Evolutionary conservation across 2,797 vertebrate species (phyloP).

Genomic region (Brachyalestes nurse): DNA sequence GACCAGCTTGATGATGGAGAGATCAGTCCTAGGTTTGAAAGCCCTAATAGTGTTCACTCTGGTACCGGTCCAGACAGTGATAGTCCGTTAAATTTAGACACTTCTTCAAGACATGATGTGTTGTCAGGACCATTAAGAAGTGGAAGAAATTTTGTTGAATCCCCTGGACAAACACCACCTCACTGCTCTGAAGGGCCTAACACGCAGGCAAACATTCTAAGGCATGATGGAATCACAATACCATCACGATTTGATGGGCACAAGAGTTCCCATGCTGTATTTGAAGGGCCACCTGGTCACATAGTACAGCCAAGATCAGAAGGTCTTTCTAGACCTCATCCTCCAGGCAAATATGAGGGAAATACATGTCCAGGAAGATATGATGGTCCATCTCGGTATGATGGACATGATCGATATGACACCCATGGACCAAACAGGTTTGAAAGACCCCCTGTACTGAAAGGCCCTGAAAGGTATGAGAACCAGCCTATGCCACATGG

Average conservation of each 20-base stretch:
- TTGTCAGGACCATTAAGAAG: conserved; percentile 64
- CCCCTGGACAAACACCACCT: conserved; percentile 74
- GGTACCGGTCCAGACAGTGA: conserved; percentile 70
- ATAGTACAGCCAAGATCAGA: conserved; percentile 61
- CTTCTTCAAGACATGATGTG: conserved; percentile 76
- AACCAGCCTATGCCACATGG: conserved; percentile 77
- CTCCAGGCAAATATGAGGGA: conserved; percentile 75
- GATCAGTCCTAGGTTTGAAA: conserved; percentile 79
- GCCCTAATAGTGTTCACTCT: conserved; percentile 79
- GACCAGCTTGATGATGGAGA: conserved; percentile 70
- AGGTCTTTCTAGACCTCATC: conserved; percentile 76
- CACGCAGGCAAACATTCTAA: conserved; percentile 60
- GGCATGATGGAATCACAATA: conserved; percentile 80
- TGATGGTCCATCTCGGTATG: conserved; percentile 65
- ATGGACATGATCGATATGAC: conserved; percentile 79
- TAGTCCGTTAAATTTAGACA: conserved; percentile 46
- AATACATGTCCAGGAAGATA: conserved; percentile 69
- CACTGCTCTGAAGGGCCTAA: conserved; percentile 61
- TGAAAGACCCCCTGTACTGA: conserved; percentile 78
- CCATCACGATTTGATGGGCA: conserved; percentile 81
- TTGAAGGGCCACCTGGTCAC: conserved; percentile 75
- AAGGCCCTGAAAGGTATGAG: conserved; percentile 73
- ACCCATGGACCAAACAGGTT: conserved; percentile 80
- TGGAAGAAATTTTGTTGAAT: conserved; percentile 64
- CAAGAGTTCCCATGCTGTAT: conserved; percentile 72